Conservation (phyloP, 2,888 invertebrate species). For the Micoletzkya japonica region DNA sequence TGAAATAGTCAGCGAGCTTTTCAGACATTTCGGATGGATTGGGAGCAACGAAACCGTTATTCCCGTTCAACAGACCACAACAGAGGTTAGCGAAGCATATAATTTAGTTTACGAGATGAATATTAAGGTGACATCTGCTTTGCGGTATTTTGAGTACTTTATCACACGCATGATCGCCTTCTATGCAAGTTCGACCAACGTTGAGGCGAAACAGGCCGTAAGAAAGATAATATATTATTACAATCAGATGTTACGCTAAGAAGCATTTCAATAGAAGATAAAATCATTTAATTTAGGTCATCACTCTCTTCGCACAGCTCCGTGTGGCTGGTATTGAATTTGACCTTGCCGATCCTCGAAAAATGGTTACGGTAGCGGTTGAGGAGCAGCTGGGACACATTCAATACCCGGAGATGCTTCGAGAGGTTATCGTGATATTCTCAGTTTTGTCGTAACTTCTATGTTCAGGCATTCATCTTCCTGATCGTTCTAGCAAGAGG, state of each 20-base stretch:
- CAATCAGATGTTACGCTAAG: no score
- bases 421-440: slow-evolving; percentile 17
- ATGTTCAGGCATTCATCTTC: slow-evolving; percentile 9
- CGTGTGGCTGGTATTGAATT: slow-evolving; percentile 19
- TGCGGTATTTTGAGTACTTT: slow-evolving; percentile 15
- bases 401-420: slow-evolving; percentile 16
- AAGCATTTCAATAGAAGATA: no score
- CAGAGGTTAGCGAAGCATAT: background rate
- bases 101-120: background rate
- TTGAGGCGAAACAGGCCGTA: slow-evolving; percentile 20
- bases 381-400: slow-evolving; percentile 25
- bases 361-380: slow-evolving; percentile 17
- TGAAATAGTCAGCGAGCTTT: background rate
- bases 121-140: slow-evolving; percentile 8
- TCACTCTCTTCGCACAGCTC: slow-evolving; percentile 18
- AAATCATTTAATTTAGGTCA: background rate
- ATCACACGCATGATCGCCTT: slow-evolving; percentile 14
- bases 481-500: slow-evolving; percentile 16
- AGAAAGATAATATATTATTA: background rate
- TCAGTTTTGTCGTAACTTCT: no score
- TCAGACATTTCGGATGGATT: slow-evolving; percentile 15
- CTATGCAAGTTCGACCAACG: slow-evolving; percentile 10
- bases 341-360: slow-evolving; percentile 20
- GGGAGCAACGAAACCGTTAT: background rate
- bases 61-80: background rate